Evolutionary conservation across 2,113 vertebrate species (phyloP), one percentile per base, ranked within the genome.

Genomic region (Trichechus manatus): DNA sequence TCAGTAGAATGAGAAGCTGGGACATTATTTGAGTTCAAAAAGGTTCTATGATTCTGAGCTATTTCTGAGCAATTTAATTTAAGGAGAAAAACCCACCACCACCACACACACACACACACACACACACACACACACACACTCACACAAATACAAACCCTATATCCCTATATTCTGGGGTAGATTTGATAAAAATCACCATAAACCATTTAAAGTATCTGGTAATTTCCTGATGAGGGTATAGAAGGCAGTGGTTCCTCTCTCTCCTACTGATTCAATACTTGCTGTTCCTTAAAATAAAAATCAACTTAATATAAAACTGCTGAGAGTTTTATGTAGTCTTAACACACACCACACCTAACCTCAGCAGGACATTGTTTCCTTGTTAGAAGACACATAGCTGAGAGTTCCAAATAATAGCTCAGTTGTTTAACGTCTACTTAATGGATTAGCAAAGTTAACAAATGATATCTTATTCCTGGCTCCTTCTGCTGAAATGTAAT

Each of bases 401-500:
- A 97, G 94, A 94, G 94, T 95, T 98, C 92, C 97, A 98, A 98
- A 98, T 97, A 98, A 97, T 97, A 98, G 97, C 96, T 97, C 93
- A 25, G 95, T 98, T 98, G 94, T 97, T 97, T 98, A 89, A 93
- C 5, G 79, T 97, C 98, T 98, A 98, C 98, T 97, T 97, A 98
- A 97, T 97, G 98, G 98, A 98, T 98, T 98, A 98, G 89, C 95
- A 98, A 98, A 98, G 98, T 98, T 98, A 98, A 98, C 97, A 98
- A 98, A 97, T 91, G 84, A 79, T 98, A 97, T 98, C 97, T 98
- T 98, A 97, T 98, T 98, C 96, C 98, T 98, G 98, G 98, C 98
- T 98, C 90, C 95, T 98, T 98, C 97, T 97, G 97, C 92, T 97
- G 97, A 97, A 98, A 98, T 42, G 29, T 2, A 97, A 98, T 97